A percentile compares a stretch with the other conserved stretches of the same genome.
phyloP scores from a whole-genome alignment of 1,140 invertebrate species.

The Trinorchestia longiramus region DNA sequence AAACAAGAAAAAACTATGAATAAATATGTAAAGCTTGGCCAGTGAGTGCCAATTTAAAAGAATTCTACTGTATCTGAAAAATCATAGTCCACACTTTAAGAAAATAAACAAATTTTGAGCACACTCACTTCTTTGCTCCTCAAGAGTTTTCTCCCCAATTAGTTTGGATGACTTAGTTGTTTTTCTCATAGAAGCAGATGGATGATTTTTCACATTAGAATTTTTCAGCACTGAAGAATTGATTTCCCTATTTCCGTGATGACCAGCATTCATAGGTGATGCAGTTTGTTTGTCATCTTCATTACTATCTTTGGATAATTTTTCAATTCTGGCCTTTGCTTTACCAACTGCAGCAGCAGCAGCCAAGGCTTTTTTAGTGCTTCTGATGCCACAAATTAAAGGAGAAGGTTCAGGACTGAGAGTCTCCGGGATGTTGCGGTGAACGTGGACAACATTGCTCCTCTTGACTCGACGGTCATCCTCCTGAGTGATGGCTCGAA shows the following conservation, averaged over 20 bases:
- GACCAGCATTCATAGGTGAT: neutral
- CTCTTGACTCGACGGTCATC: neutral
- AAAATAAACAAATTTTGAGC: neutral
- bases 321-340: neutral
- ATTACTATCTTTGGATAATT: neutral
- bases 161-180: neutral
- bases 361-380: neutral
- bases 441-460: neutral
- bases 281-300: neutral
- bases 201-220: neutral
- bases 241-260: neutral
- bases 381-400: neutral
- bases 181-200: neutral
- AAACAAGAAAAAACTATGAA: too few relatives aligned
- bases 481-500: neutral
- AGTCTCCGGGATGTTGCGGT: slow-evolving; percentile 30
- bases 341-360: slow-evolving; percentile 19
- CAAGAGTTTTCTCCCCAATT: neutral
- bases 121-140: slow-evolving; percentile 2
- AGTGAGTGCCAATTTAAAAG: too few relatives aligned
- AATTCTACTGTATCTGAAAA: too few relatives aligned
- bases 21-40: too few relatives aligned
- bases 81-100: neutral
- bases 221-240: neutral
- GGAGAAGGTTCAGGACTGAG: slow-evolving; percentile 33